Base-by-base conservation (phyloP, 1,140 invertebrate species). In the Papilio xuthus region DNA sequence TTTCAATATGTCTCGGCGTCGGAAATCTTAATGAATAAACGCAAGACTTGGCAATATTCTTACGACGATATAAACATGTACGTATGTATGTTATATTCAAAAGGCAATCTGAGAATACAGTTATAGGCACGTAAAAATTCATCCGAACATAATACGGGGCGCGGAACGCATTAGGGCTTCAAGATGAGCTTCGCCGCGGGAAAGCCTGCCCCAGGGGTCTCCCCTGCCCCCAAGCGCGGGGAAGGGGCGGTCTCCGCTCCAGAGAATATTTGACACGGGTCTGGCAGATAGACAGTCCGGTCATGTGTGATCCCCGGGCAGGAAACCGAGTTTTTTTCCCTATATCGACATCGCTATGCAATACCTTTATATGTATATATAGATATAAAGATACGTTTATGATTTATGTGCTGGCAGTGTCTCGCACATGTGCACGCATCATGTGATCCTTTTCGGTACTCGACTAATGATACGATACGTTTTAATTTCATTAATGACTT, bases 241-340 rank as follows among this genome's bases (percentile, higher is more conserved):
- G 85, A 88, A 20, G 50, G 89, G 90, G 91, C 87, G 89, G 90
- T 88, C 89, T 92, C 88, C 91, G 92, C 92, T 94, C 88, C 90
- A 93, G 89, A 92, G 92, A 90, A 92, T 94, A 94, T 94, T 94
- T 94, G 91, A 94, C 92, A 94, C 89, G 92, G 92, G 92, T 94
- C 91, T 94, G 91, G 92, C 92, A 93, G 91, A 93, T 93, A 93
- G 92, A 94, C 92, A 93, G 90, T 84, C 91, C 91, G 91, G 91
- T 93, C 92, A 92, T 94, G 92, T 94, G 92, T 93, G 92, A 93
- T 93, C 89, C 88, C 88, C 88, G 83, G 87, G 83, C 90, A 92
- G 92, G 91, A 94, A 94, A 90, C 88, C 90, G 86, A 88, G 89
- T 88, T 85, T 92, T 93, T 94, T 94, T 94, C 88, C 88, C 86